phyloP scores from a whole-genome alignment of 2,888 invertebrate species.

The Pristionchus japonicus region DNA sequence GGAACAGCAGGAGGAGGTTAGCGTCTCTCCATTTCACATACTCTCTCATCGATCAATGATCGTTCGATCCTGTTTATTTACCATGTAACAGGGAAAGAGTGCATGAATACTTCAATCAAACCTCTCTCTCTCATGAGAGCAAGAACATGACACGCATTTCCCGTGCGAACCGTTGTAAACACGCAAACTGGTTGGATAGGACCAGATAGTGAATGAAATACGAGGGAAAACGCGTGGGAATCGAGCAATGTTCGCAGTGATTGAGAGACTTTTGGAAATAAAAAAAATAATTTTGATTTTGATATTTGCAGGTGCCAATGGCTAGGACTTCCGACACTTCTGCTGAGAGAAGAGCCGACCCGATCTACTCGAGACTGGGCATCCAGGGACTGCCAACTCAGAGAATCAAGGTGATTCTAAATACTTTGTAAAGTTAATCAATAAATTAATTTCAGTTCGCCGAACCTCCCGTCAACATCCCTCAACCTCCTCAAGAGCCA shows the following conservation, averaged over 20 bases:
- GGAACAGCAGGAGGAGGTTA: background rate
- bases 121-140: background rate
- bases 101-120: background rate
- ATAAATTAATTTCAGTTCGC: background rate
- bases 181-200: background rate
- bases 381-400: constrained; percentile 27
- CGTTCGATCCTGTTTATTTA: background rate
- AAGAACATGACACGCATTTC: background rate
- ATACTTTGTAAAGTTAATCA: background rate
- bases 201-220: background rate
- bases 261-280: background rate
- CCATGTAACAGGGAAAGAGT: background rate
- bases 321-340: background rate
- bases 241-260: background rate
- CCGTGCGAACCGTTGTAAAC: constrained; percentile 19
- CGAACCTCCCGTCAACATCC: background rate
- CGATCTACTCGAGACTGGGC: constrained; percentile 32
- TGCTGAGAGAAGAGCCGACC: background rate
- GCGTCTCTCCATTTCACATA: too few relatives aligned
- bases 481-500: background rate
- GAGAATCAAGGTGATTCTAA: constrained; percentile 40
- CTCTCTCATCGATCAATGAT: too few relatives aligned
- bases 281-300: background rate
- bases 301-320: constrained; percentile 10
- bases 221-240: background rate